Percentiles rank a stretch among this genome's conserved stretches.
phyloP scores from a whole-genome alignment of 2,113 vertebrate genomes.

The Sigmodon hispidus region DNA sequence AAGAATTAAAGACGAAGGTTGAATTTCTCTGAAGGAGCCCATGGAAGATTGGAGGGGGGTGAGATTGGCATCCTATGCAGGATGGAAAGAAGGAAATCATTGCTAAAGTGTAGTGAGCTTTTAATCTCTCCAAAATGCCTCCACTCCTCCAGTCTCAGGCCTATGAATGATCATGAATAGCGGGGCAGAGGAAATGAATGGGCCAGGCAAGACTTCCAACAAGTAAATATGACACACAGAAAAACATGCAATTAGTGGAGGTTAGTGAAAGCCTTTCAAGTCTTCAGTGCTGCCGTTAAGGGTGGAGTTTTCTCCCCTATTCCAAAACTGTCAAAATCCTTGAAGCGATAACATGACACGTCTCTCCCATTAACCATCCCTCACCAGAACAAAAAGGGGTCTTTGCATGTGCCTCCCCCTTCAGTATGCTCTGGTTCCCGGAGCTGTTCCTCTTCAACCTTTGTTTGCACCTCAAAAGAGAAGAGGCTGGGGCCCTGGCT shows the following conservation, averaged over 20 bases:
- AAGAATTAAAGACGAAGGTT: neutral
- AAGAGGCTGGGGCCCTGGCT: neutral
- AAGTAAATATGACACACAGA: conserved; percentile 59
- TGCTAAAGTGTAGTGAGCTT: neutral
- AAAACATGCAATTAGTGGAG: conserved; percentile 64
- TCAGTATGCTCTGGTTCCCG: neutral
- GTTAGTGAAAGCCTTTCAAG: conserved; percentile 68
- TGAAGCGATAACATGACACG: conserved; percentile 69
- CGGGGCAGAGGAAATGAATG: conserved; percentile 30
- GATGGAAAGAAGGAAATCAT: neutral
- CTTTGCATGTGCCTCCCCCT: conserved; percentile 46
- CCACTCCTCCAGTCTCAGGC: neutral
- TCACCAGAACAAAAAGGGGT: neutral
- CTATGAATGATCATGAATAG: neutral
- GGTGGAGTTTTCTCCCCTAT: conserved; percentile 58
- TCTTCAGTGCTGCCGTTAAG: conserved; percentile 1
- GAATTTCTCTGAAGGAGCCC: neutral
- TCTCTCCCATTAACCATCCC: conserved; percentile 64
- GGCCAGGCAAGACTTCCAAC: conserved; percentile 61
- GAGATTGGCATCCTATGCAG: neutral
- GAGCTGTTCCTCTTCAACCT: neutral
- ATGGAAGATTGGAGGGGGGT: neutral
- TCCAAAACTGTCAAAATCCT: conserved; percentile 70
- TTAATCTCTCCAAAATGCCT: neutral
- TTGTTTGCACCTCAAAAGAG: conserved; percentile 41